A percentile compares a stretch with the other conserved stretches of the same genome.
Conservation (phyloP, 2,113 vertebrate genomes). For the Salvelinus alpinus region DNA sequence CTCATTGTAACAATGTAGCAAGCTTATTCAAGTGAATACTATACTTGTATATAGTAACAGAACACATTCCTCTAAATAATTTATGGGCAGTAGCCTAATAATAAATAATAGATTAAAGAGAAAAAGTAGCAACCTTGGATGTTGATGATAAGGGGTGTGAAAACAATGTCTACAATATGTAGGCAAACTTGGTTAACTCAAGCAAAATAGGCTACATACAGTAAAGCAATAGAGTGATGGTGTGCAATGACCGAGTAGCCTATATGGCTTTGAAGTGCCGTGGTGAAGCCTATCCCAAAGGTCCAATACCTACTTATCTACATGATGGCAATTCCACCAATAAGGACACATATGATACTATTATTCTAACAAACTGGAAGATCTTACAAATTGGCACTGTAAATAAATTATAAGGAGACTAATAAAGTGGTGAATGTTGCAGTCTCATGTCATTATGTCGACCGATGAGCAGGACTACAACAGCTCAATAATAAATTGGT, state of each 20-base stretch:
- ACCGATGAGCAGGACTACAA: not conserved
- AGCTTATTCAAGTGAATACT: too few relatives aligned
- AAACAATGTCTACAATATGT: too few relatives aligned
- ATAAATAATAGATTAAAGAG: too few relatives aligned
- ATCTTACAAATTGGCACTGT: not conserved
- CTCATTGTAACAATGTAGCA: too few relatives aligned
- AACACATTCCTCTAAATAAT: too few relatives aligned
- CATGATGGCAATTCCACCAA: not conserved
- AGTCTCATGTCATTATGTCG: constrained; percentile 6
- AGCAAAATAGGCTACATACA: not conserved
- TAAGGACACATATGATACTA: not conserved
- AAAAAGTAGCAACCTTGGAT: too few relatives aligned
- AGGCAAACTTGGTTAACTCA: not conserved
- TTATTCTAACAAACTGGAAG: constrained; percentile 7
- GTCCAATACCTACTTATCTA: not conserved
- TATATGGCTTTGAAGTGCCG: not conserved
- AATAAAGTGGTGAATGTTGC: constrained; percentile 28
- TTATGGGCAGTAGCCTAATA: too few relatives aligned
- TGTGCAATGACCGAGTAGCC: not conserved
- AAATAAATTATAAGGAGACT: constrained; percentile 28
- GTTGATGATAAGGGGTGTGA: too few relatives aligned
- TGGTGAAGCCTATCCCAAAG: not conserved
- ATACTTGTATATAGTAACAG: too few relatives aligned
- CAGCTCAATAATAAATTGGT: not conserved
- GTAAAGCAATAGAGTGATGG: too few relatives aligned